These are phyloP conservation scores for Sussaba pulchella DNA, from an alignment of 2,888 invertebrate genomes.

Conservation along the genomic window DNA sequence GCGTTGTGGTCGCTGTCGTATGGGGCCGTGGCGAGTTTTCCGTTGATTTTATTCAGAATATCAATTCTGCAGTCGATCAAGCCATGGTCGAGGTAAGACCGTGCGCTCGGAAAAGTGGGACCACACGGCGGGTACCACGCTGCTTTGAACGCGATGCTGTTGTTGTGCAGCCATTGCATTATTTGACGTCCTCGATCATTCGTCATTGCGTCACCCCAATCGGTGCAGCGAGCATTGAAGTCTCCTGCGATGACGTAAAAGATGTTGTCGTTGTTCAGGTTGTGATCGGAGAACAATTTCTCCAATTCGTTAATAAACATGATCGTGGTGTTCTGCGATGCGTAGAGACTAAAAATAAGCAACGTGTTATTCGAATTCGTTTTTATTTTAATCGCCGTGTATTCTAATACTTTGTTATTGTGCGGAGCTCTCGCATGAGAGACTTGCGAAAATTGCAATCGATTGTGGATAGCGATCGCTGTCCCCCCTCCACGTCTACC, in stretches of 20 bases:
- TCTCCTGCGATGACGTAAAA: conserved; percentile 54
- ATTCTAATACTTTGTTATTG: conserved; percentile 41
- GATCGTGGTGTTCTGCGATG: conserved; percentile 19
- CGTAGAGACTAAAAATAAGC: conserved; percentile 35
- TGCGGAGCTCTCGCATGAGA: not conserved
- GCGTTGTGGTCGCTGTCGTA: conserved; percentile 58
- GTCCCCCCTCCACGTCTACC: conserved; percentile 50
- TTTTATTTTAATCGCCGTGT: conserved; percentile 27
- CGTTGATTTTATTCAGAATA: not conserved
- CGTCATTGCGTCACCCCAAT: conserved; percentile 38
- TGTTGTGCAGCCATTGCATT: conserved; percentile 6
- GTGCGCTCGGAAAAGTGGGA: conserved; percentile 27
- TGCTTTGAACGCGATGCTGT: conserved; percentile 22
- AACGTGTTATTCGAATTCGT: not conserved
- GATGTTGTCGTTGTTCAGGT: not conserved
- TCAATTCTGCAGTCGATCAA: conserved; percentile 35
- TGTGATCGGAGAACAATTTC: conserved; percentile 5
- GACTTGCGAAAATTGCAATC: conserved; percentile 7
- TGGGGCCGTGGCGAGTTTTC: conserved; percentile 17
- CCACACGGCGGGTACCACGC: conserved; percentile 16
- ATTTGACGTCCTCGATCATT: conserved; percentile 46
- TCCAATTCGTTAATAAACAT: conserved; percentile 42
- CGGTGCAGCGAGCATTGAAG: conserved; percentile 39
- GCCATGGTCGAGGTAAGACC: conserved; percentile 47
- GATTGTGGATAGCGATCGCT: conserved; percentile 33